These are phyloP conservation scores for Fissipunctia ypsillon DNA, from an alignment of 2,888 invertebrate genomes.

Conservation along the genomic window DNA sequence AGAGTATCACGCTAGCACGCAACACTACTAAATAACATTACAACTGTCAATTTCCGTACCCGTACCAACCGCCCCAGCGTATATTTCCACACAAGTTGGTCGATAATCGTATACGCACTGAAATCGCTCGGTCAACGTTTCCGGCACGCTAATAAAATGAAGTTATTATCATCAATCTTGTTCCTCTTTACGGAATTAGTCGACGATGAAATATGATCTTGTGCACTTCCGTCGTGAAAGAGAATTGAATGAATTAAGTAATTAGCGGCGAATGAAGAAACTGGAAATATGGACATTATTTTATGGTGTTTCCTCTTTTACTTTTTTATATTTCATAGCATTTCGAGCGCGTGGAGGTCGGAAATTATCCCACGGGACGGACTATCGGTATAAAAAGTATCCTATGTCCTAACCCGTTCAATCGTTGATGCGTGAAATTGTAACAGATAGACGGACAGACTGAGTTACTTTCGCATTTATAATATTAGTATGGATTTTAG, in stretches of 20 bases:
- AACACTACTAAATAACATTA: not conserved
- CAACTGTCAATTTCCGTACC: not conserved
- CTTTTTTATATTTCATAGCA: not conserved
- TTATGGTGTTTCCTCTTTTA: not conserved
- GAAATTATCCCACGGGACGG: not conserved
- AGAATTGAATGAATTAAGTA: constrained; percentile 38
- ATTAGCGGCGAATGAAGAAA: constrained; percentile 26
- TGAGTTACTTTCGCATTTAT: not conserved
- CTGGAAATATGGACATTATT: not conserved
- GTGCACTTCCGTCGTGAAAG: constrained; percentile 50
- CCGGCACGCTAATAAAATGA: constrained; percentile 67
- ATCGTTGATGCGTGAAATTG: not conserved
- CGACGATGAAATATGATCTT: constrained; percentile 54
- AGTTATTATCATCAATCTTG: constrained; percentile 68
- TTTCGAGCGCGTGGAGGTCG: not conserved
- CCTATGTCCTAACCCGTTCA: not conserved
- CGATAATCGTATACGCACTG: constrained; percentile 50
- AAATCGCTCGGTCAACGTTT: constrained; percentile 58
- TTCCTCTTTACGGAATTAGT: constrained; percentile 56
- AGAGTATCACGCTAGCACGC: not conserved
- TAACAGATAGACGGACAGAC: not conserved
- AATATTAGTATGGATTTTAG: not conserved
- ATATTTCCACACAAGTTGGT: constrained; percentile 37
- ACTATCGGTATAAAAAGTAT: not conserved
- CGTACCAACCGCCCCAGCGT: constrained; percentile 15